These are phyloP conservation scores for Leptoteleia sp. DNA, from an alignment of 1,140 invertebrate species.

Conservation along the genomic window DNA sequence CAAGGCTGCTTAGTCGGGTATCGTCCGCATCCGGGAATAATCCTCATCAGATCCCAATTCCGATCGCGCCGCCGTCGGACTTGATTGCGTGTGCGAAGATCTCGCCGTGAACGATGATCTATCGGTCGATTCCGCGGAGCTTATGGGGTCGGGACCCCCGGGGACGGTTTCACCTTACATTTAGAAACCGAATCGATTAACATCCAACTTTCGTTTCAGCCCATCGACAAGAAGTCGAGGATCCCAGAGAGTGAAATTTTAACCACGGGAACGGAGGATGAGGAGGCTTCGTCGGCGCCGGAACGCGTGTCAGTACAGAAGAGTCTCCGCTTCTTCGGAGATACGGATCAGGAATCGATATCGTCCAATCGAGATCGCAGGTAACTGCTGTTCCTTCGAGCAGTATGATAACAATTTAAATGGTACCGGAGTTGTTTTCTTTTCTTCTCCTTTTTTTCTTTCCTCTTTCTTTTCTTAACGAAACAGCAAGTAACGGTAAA, in stretches of 20 bases:
- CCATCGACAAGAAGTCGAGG: constrained; percentile 76
- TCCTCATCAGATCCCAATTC: constrained; percentile 70
- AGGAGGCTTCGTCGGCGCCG: constrained; percentile 76
- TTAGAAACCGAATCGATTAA: constrained; percentile 22
- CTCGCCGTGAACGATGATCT: constrained; percentile 70
- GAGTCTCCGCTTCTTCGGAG: constrained; percentile 90
- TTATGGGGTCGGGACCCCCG: constrained; percentile 69
- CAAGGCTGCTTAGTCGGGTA: constrained; percentile 63
- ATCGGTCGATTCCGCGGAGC: constrained; percentile 64
- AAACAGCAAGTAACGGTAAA: too few relatives aligned
- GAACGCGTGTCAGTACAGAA: constrained; percentile 81
- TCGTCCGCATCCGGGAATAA: constrained; percentile 70
- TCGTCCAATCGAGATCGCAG: constrained; percentile 78
- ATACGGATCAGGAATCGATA: constrained; percentile 88
- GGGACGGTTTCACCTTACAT: constrained; percentile 33
- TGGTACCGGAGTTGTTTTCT: too few relatives aligned
- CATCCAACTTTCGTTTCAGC: constrained; percentile 62
- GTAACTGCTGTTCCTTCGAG: constrained; percentile 52
- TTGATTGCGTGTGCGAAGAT: constrained; percentile 74
- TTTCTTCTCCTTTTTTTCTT: too few relatives aligned
- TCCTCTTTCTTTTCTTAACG: too few relatives aligned
- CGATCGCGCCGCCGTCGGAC: constrained; percentile 64
- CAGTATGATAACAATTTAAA: background rate
- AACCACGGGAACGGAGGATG: constrained; percentile 79
- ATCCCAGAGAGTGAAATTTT: constrained; percentile 79